phyloP scores from a whole-genome alignment of 2,113 vertebrate genomes.

The Sylvietta virens region DNA sequence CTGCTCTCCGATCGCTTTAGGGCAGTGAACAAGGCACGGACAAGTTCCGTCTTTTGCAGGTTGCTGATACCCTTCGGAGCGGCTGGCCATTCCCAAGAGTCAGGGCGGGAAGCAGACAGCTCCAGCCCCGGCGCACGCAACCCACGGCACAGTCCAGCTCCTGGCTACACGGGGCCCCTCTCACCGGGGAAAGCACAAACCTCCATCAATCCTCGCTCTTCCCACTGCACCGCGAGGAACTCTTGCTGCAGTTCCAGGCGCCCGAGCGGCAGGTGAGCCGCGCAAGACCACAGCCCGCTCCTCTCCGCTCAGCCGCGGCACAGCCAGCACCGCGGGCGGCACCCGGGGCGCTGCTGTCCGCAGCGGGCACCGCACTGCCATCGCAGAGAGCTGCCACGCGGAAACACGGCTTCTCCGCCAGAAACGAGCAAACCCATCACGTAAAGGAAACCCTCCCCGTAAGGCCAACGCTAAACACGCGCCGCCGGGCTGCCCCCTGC shows the following conservation, averaged over 20 bases:
- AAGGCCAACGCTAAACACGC: neutral
- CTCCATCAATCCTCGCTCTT: neutral
- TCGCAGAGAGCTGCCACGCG: neutral
- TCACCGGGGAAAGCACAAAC: neutral
- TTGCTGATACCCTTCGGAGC: neutral
- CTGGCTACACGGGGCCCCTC: too few species aligned
- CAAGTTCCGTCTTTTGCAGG: neutral
- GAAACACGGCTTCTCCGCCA: neutral
- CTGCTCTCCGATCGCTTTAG: neutral
- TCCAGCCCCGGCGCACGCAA: neutral
- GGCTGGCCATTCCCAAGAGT: accelerated
- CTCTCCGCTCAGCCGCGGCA: neutral
- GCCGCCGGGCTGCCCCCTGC: too few species aligned
- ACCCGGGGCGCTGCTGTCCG: neutral
- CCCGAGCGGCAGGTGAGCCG: neutral
- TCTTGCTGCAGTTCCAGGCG: accelerated
- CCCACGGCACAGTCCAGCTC: neutral
- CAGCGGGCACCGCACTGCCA: neutral
- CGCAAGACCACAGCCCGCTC: neutral
- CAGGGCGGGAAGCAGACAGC: neutral
- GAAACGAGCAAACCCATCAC: neutral
- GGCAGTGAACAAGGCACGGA: neutral
- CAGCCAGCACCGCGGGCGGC: neutral
- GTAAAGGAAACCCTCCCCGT: neutral
- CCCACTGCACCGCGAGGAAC: neutral